Evolutionary conservation across 1,140 invertebrate genomes (phyloP).

Genomic region (Parapsyche elsis): DNA sequence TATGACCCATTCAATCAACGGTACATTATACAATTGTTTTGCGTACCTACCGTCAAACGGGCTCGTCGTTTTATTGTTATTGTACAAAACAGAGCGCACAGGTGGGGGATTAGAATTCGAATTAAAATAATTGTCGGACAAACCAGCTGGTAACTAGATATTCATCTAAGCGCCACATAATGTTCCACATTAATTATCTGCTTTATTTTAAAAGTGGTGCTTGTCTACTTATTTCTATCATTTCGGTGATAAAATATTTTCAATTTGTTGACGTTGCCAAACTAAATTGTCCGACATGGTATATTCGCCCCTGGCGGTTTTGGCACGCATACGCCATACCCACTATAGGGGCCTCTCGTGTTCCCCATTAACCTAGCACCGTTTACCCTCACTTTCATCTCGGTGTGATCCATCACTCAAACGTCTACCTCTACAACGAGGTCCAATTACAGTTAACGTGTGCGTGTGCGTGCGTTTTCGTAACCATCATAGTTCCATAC

Average conservation of each 20-base stretch:
- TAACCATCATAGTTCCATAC: conserved; percentile 38
- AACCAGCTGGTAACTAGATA: too few relatives aligned
- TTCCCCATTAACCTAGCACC: conserved; percentile 42
- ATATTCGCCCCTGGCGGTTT: background rate
- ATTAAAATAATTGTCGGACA: too few relatives aligned
- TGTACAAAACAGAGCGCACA: too few relatives aligned
- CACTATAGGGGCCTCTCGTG: conserved; percentile 36
- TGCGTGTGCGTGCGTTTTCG: conserved; percentile 26
- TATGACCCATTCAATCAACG: too few relatives aligned
- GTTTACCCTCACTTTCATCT: conserved; percentile 51
- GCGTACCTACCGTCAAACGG: too few relatives aligned
- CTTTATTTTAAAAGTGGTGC: too few relatives aligned
- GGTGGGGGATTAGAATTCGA: too few relatives aligned
- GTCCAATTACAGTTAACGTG: conserved; percentile 48
- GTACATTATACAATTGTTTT: too few relatives aligned
- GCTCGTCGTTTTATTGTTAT: too few relatives aligned
- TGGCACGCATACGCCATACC: background rate
- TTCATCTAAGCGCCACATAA: too few relatives aligned
- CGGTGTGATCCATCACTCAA: conserved; percentile 53
- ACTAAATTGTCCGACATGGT: background rate
- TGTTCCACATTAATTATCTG: too few relatives aligned
- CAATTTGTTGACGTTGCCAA: background rate
- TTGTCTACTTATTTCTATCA: too few relatives aligned
- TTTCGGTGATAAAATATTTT: background rate
- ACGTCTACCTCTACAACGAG: conserved; percentile 52